Evolutionary conservation across 2,888 invertebrate genomes (phyloP).

Genomic region (Panopea generosa): DNA sequence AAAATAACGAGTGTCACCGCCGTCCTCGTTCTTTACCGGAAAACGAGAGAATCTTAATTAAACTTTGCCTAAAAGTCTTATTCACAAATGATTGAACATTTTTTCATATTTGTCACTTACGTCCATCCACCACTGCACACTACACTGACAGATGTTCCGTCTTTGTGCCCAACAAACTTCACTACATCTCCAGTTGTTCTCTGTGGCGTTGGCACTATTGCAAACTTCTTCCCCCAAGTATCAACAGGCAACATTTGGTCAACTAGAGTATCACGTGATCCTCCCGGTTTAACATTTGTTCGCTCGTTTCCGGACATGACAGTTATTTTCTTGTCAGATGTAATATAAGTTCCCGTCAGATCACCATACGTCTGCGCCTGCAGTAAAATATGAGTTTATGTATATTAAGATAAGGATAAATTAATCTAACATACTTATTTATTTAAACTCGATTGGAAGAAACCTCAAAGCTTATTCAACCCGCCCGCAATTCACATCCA

Average conservation of each 20-base stretch:
- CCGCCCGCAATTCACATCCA: too few species aligned
- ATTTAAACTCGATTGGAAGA: too few species aligned
- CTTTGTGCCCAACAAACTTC: slow-evolving; percentile 65
- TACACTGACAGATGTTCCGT: slow-evolving; percentile 43
- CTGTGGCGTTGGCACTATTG: slow-evolving; percentile 72
- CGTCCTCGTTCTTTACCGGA: too few species aligned
- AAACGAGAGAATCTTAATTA: too few species aligned
- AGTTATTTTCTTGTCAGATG: slow-evolving; percentile 67
- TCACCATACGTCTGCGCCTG: slow-evolving; percentile 67
- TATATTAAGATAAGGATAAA: too few species aligned
- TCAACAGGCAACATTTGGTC: slow-evolving; percentile 74
- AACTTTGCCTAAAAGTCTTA: too few species aligned
- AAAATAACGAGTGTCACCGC: too few species aligned
- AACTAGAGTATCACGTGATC: slow-evolving; percentile 60
- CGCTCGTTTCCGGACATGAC: slow-evolving; percentile 76
- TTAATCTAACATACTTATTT: too few species aligned
- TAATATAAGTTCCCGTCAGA: slow-evolving; percentile 73
- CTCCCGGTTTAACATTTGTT: slow-evolving; percentile 52
- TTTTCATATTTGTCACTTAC: too few species aligned
- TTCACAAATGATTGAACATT: too few species aligned
- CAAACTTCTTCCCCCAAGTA: slow-evolving; percentile 77
- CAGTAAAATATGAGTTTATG: too few species aligned
- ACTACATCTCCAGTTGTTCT: slow-evolving; percentile 72
- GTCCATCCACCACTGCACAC: slow-evolving; percentile 32
- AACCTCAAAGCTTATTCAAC: too few species aligned